Conservation (phyloP, 2,797 vertebrate genomes). For the Syngnathus acus region DNA sequence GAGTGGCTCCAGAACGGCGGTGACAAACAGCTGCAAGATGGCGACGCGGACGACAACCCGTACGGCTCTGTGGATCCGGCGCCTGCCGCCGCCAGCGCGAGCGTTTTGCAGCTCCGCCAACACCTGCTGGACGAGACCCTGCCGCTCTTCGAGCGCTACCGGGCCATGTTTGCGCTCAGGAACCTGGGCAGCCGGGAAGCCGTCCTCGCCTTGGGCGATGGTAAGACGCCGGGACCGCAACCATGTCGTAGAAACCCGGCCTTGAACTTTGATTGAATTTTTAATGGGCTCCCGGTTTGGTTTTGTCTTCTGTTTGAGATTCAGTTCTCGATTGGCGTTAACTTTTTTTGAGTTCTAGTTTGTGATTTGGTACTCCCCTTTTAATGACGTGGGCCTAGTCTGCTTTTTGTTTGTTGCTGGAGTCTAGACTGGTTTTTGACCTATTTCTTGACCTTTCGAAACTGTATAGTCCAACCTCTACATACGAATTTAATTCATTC, state of each 20-base stretch:
- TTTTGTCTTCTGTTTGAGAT: no score
- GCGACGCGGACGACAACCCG: slow-evolving; percentile 50
- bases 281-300: not conserved
- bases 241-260: not conserved
- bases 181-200: slow-evolving; percentile 77
- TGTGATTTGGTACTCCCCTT: no score
- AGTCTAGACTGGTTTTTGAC: no score
- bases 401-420: no score
- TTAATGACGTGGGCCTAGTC: no score
- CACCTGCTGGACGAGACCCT: slow-evolving; percentile 74
- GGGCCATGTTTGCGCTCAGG: slow-evolving; percentile 91
- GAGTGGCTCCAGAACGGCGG: slow-evolving; percentile 79
- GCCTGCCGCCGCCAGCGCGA: slow-evolving; percentile 70
- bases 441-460: no score
- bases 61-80: slow-evolving; percentile 88
- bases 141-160: slow-evolving; percentile 85
- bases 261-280: not conserved
- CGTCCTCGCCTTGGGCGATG: slow-evolving; percentile 80
- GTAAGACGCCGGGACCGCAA: slow-evolving; percentile 47
- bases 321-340: no score
- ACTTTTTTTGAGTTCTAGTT: no score
- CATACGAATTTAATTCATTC: no score
- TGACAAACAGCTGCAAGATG: slow-evolving; percentile 29
- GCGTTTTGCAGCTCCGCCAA: slow-evolving; percentile 62
- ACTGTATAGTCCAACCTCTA: no score